A percentile compares a stretch with the other conserved stretches of the same genome.
phyloP scores from a whole-genome alignment of 2,888 invertebrate genomes.

The Temnothorax rugatulus region DNA sequence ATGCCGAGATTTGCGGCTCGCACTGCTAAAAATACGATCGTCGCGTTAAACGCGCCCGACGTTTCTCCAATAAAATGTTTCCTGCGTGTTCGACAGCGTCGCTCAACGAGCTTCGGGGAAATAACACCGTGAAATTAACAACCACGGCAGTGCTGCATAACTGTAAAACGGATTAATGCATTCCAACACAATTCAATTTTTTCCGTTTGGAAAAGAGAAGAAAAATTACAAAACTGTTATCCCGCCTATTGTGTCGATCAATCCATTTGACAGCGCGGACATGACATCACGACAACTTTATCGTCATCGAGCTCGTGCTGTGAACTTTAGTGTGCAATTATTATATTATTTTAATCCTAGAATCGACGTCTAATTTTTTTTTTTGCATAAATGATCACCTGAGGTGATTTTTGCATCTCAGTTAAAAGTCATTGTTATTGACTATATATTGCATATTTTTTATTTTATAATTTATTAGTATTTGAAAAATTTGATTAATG shows the following conservation, averaged over 20 bases:
- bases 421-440: too few species aligned
- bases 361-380: too few species aligned
- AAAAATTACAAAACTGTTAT: slow-evolving; percentile 44
- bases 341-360: not conserved
- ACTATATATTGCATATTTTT: too few species aligned
- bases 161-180: slow-evolving; percentile 58
- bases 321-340: not conserved
- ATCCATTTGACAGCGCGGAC: not conserved
- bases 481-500: too few species aligned
- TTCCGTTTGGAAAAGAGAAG: slow-evolving; percentile 22
- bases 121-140: slow-evolving; percentile 47
- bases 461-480: too few species aligned
- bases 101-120: slow-evolving; percentile 29
- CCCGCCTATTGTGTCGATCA: slow-evolving; percentile 18
- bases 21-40: slow-evolving; percentile 49
- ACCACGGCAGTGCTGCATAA: slow-evolving; percentile 35
- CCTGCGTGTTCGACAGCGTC: slow-evolving; percentile 50
- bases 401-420: too few species aligned
- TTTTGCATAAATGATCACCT: too few species aligned
- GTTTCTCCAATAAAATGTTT: slow-evolving; percentile 58
- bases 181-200: slow-evolving; percentile 42
- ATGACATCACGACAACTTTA: not conserved
- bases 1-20: slow-evolving; percentile 34
- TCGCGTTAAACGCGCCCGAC: slow-evolving; percentile 52
- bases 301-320: not conserved